Evolutionary conservation across 1,140 invertebrate species (phyloP), one percentile per base, ranked within the genome.

Genomic region (Pogonomyrmex barbatus): DNA sequence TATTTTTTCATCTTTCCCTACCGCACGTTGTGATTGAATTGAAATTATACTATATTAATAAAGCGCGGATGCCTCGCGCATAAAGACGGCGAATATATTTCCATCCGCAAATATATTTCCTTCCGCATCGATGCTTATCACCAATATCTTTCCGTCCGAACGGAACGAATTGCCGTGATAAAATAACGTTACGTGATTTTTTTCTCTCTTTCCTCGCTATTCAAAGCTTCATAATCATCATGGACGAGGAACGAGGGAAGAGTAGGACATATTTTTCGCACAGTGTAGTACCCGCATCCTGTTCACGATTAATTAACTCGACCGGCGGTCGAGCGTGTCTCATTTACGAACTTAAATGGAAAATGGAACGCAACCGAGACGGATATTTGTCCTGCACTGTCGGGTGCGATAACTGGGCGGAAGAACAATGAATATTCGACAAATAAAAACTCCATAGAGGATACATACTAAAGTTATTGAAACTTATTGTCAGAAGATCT

Each of bases 261-360:
- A 30, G 30, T 24, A 17, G 54, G 62, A 56, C 47, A 56, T 58
- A 67, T 78, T 89, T 77, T 88, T 88, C 75, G 73, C 82, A 79
- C 87, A 56, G n/a, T 56, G 70, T 36, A 30, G 12, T 67, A 36
- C 58, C 83, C 71, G 70, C 88, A 83, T 89, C 78, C 62, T 86
- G 73, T 88, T 79, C 78, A 75, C 78, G 88, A 90, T 89, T 89
- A 90, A 89, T 90, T 90, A 90, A 90, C 88, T 60, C 78, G 47
- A 36, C 36, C 36, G 77, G 60, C 85, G 82, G 56, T 83, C 71
- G 50, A 89, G 88, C 85, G 85, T 87, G 88, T 79, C 85, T 79
- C 45, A 89, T 90, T 90, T 90, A 79, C 88, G 45, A 54, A 75
- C 56, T 86, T 79, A 87, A 90, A 87, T 90, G 78, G 77, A 90